phyloP scores from a whole-genome alignment of 2,888 invertebrate species.

The Notodonta dromedarius region DNA sequence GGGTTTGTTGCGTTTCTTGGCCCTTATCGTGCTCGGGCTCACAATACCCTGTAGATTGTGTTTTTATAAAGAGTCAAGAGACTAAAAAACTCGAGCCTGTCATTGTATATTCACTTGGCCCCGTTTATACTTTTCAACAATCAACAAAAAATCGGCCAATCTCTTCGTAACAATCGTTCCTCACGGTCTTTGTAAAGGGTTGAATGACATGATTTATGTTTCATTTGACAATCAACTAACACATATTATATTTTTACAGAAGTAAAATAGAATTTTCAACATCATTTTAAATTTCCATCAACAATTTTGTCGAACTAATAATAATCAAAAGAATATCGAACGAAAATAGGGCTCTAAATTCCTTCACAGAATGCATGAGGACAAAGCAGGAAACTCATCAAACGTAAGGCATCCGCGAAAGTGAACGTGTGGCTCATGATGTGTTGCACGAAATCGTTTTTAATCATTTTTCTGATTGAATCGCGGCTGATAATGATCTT shows the following conservation, averaged over 20 bases:
- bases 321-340: too few species aligned
- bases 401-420: constrained; percentile 30
- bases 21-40: constrained; percentile 59
- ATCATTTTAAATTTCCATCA: too few species aligned
- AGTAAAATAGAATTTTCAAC: too few species aligned
- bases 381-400: constrained; percentile 14
- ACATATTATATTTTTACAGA: neutral
- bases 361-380: too few species aligned
- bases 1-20: constrained; percentile 65
- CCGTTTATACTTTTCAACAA: constrained; percentile 66
- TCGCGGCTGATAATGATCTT: constrained; percentile 71
- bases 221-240: constrained; percentile 5
- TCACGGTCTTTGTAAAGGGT: constrained; percentile 57
- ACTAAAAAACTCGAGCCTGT: constrained; percentile 63
- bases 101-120: constrained; percentile 57
- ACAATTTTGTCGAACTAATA: too few species aligned
- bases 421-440: constrained; percentile 44
- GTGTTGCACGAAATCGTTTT: constrained; percentile 64
- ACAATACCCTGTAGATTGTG: constrained; percentile 65
- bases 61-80: constrained; percentile 60
- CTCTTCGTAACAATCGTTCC: constrained; percentile 61
- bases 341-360: too few species aligned
- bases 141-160: constrained; percentile 73
- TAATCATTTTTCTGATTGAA: constrained; percentile 77
- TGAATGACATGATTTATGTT: constrained; percentile 69